Conservation (phyloP, 30 jellyfish, hydroid and myxozoan genomes). For the Aurelia aurita region DNA sequence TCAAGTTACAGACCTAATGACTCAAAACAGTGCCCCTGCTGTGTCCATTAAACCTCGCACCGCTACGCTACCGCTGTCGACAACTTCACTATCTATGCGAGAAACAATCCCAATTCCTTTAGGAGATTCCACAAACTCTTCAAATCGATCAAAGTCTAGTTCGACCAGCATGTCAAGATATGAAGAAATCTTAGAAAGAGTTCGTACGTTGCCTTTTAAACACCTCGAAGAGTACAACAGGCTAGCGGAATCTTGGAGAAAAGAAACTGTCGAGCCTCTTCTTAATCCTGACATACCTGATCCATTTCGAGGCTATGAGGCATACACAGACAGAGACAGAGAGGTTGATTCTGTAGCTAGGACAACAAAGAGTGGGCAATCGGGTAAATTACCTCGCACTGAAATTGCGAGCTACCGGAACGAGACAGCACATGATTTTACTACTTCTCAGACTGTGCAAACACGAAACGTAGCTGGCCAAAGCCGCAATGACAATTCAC, state of each 20-base stretch:
- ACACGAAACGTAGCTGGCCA: too few species aligned
- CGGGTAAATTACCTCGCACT: too few species aligned
- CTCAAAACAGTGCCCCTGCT: background rate
- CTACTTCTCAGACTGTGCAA: too few species aligned
- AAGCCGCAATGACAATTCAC: too few species aligned
- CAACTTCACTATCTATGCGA: slow-evolving; percentile 8
- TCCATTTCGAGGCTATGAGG: slow-evolving; percentile 25
- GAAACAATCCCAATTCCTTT: slow-evolving; percentile 33
- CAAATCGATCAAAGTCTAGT: slow-evolving; percentile 35
- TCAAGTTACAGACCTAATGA: background rate
- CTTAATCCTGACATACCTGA: slow-evolving; percentile 47
- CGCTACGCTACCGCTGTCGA: background rate
- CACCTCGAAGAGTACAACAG: slow-evolving; percentile 56
- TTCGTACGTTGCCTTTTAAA: slow-evolving; percentile 65
- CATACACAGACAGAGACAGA: background rate
- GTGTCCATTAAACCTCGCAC: background rate
- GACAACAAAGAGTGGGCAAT: too few species aligned
- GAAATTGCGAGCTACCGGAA: too few species aligned
- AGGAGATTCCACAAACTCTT: slow-evolving; percentile 10
- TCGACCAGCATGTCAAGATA: slow-evolving; percentile 35
- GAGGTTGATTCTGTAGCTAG: background rate
- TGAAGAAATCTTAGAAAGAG: slow-evolving; percentile 62
- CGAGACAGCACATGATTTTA: too few species aligned
- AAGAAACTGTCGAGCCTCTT: slow-evolving; percentile 72
- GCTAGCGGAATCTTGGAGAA: slow-evolving; percentile 61